Percentiles rank a stretch among this genome's conserved stretches.
These are phyloP conservation scores for Lamellibrachia luymesi DNA, from an alignment of 1,140 invertebrate species.

Conservation along the genomic window DNA sequence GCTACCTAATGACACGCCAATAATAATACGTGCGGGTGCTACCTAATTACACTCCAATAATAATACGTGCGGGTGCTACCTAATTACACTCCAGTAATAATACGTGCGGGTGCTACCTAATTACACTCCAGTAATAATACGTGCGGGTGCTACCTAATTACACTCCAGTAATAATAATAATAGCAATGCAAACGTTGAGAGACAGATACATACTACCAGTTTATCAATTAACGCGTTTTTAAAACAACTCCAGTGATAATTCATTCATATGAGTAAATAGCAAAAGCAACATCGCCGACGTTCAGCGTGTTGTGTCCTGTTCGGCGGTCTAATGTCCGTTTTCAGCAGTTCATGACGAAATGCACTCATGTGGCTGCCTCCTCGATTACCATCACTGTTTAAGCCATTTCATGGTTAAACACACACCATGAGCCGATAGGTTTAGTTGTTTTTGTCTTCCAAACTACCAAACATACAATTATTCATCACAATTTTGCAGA, in stretches of 20 bases:
- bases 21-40: neutral
- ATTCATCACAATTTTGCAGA: neutral
- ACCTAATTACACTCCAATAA: too few species aligned
- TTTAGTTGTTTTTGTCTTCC: neutral
- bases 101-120: too few species aligned
- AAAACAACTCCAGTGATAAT: neutral
- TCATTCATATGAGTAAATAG: neutral
- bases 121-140: too few species aligned
- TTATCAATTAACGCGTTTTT: neutral
- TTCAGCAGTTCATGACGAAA: neutral
- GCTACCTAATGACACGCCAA: neutral
- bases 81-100: too few species aligned
- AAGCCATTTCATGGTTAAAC: neutral
- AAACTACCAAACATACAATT: neutral
- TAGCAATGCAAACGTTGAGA: neutral
- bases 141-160: neutral
- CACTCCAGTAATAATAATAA: neutral
- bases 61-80: too few species aligned
- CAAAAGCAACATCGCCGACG: neutral
- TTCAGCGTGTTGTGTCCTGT: neutral
- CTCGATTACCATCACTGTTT: neutral
- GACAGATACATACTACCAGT: neutral
- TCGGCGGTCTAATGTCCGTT: neutral
- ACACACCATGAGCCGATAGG: neutral
- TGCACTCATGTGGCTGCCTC: neutral